Evolutionary conservation across 2,797 vertebrate species (phyloP).

Genomic region (Protosalanx chinensis): DNA sequence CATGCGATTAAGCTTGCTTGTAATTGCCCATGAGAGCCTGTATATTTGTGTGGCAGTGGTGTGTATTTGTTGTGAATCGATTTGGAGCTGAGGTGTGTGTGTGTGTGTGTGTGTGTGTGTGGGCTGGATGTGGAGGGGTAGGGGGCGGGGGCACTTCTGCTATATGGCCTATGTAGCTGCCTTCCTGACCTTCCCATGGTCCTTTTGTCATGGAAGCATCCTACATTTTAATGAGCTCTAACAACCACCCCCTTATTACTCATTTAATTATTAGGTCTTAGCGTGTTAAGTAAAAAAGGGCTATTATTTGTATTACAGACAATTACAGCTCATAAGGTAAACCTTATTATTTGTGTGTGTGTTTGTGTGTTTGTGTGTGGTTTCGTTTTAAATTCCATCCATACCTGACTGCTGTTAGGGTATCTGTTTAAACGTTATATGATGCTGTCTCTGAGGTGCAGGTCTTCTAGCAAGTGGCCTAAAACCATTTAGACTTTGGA

Average conservation of each 20-base stretch:
- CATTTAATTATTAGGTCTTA: constrained; percentile 71
- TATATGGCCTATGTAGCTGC: constrained; percentile 33
- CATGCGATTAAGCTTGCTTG: constrained; percentile 68
- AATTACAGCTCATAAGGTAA: neutral
- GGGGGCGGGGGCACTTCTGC: constrained; percentile 25
- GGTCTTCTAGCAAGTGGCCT: constrained; percentile 52
- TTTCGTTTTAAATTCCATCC: neutral
- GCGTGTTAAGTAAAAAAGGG: constrained; percentile 31
- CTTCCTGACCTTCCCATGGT: constrained; percentile 63
- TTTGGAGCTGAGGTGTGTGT: constrained; percentile 61
- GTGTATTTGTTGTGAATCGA: constrained; percentile 41
- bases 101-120: constrained; percentile 30
- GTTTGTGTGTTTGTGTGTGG: neutral
- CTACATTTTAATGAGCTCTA: constrained; percentile 77
- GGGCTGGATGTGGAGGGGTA: constrained; percentile 51
- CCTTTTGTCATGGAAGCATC: constrained; percentile 66
- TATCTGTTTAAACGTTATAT: neutral
- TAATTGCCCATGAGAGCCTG: constrained; percentile 63
- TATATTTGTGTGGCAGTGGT: constrained; percentile 29
- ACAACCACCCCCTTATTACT: constrained; percentile 71
- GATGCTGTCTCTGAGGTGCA: constrained; percentile 31
- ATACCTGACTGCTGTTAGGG: neutral
- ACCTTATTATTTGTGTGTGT: neutral
- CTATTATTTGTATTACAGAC: constrained; percentile 1
- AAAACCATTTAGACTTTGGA: constrained; percentile 60